Percentiles rank a stretch among this genome's conserved stretches.
Conservation (phyloP, 2,797 vertebrate species). For the Melopsittacus undulatus region DNA sequence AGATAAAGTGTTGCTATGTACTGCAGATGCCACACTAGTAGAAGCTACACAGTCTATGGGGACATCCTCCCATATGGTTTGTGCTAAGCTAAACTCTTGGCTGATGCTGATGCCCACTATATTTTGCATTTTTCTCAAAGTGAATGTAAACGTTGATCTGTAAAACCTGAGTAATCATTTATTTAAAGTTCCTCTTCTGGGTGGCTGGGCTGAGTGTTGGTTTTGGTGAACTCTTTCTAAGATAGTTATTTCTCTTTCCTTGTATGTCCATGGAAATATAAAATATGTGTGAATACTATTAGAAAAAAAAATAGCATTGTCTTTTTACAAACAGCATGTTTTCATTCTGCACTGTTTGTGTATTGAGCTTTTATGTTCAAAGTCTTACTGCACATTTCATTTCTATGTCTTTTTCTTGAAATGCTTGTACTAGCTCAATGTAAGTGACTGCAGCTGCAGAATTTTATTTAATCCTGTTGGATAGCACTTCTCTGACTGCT, state of each 20-base stretch:
- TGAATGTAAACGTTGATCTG: not conserved
- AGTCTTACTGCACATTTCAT: constrained; percentile 9
- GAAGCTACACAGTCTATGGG: constrained; percentile 24
- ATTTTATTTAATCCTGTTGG: constrained; percentile 20
- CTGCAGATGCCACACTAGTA: constrained; percentile 51
- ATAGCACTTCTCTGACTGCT: not conserved
- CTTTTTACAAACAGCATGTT: constrained; percentile 1
- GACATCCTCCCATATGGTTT: constrained; percentile 60
- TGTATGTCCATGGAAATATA: not conserved
- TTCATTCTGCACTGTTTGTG: not conserved
- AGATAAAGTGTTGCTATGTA: constrained; percentile 54
- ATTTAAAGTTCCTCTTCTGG: not conserved
- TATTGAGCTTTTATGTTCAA: constrained; percentile 5
- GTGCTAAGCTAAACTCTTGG: constrained; percentile 32
- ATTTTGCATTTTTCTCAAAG: not conserved
- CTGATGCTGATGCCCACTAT: constrained; percentile 31
- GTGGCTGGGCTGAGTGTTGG: not conserved
- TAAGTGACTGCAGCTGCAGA: constrained; percentile 35
- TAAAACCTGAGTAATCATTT: constrained; percentile 35
- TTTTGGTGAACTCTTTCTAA: not conserved
- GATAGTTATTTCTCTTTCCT: not conserved
- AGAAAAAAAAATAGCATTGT: not conserved
- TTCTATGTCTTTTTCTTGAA: constrained; percentile 19
- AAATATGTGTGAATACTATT: not conserved
- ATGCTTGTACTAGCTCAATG: not conserved